These are phyloP conservation scores for Cervus canadensis DNA, from an alignment of 2,113 vertebrate genomes.

Conservation along the genomic window DNA sequence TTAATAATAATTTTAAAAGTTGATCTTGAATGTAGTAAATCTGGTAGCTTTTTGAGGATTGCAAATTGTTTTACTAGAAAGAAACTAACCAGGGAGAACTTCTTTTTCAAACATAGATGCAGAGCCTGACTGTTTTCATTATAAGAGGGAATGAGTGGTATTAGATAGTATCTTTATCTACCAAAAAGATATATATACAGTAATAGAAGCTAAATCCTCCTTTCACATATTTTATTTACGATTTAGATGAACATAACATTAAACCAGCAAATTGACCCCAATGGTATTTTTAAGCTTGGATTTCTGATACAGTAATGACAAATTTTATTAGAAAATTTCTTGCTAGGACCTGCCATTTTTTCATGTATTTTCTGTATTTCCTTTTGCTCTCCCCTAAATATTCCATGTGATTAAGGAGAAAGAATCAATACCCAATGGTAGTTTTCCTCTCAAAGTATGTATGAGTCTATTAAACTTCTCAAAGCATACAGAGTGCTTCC, in stretches of 20 bases:
- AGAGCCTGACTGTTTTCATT: neutral
- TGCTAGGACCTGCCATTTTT: neutral
- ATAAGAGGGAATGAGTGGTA: neutral
- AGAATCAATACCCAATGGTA: conserved; percentile 25
- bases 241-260: neutral
- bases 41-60: neutral
- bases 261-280: neutral
- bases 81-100: neutral
- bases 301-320: conserved; percentile 15
- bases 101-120: neutral
- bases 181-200: neutral
- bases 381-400: neutral
- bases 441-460: conserved; percentile 12
- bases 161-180: neutral
- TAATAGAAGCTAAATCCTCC: neutral
- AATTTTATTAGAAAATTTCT: conserved; percentile 13
- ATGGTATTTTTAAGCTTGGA: neutral
- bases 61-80: conserved; percentile 33
- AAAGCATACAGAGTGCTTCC: neutral
- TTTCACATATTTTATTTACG: neutral
- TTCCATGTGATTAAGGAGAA: conserved; percentile 14
- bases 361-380: neutral
- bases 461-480: conserved; percentile 37
- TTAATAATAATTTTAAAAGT: conserved; percentile 40
- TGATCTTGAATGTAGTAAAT: neutral